A percentile compares a stretch with the other conserved stretches of the same genome.
Evolutionary conservation across 92 coral and sea anemone genomes (phyloP).

Genomic region (Zoanthus sociatus): DNA sequence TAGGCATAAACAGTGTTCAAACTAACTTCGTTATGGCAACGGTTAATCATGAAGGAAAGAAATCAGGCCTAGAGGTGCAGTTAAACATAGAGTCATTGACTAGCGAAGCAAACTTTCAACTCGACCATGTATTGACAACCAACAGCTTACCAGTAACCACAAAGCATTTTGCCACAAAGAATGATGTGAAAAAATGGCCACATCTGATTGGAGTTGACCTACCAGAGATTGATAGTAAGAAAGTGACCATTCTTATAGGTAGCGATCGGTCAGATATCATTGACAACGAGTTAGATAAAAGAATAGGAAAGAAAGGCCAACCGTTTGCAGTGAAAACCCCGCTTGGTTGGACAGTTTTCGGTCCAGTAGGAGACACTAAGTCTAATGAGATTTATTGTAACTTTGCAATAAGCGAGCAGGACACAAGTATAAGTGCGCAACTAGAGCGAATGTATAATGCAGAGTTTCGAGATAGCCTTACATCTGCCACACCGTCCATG

Average conservation of each 20-base stretch:
- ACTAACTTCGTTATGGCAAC: slow-evolving; percentile 64
- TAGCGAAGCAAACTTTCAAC: slow-evolving; percentile 62
- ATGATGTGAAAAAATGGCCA: slow-evolving; percentile 73
- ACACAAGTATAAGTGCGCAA: slow-evolving; percentile 55
- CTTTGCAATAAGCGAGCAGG: slow-evolving; percentile 34
- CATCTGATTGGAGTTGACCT: slow-evolving; percentile 1
- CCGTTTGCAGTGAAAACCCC: slow-evolving; percentile 72
- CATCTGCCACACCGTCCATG: slow-evolving; percentile 30
- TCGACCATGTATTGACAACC: slow-evolving; percentile 66
- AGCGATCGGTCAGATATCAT: slow-evolving; percentile 72
- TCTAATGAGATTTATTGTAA: slow-evolving; percentile 13
- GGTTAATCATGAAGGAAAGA: slow-evolving; percentile 51
- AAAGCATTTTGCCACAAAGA: slow-evolving; percentile 61
- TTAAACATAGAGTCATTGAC: slow-evolving; percentile 64
- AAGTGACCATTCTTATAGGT: slow-evolving; percentile 70
- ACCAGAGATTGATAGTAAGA: slow-evolving; percentile 60
- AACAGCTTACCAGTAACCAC: slow-evolving; percentile 61
- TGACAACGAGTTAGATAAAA: slow-evolving; percentile 61
- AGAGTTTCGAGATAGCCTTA: slow-evolving; percentile 54
- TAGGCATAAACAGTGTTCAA: slow-evolving; percentile 56
- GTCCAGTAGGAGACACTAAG: slow-evolving; percentile 59
- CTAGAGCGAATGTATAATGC: slow-evolving; percentile 69
- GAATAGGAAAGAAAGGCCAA: slow-evolving; percentile 61
- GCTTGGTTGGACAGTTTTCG: slow-evolving; percentile 79
- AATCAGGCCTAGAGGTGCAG: slow-evolving; percentile 61